Evolutionary conservation across 1,140 invertebrate genomes (phyloP), one percentile per base, ranked within the genome.

Genomic region (Dinoponera quadriceps): DNA sequence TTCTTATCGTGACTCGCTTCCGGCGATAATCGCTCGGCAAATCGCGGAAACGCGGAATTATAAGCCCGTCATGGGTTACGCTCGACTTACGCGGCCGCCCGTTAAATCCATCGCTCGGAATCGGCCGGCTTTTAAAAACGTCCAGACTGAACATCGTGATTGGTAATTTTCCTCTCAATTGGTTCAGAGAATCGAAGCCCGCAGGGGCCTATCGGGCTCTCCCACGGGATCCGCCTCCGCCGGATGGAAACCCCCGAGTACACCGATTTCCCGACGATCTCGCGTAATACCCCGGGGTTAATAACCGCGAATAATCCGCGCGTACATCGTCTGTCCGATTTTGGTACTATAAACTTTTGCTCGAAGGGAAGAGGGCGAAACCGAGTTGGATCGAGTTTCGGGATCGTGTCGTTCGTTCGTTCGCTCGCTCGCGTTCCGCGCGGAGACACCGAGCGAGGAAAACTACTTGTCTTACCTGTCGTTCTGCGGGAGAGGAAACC

Each of bases 401-500:
- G n/a, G 20, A 73, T 72, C 57, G 18, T 48, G 44, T n/a, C 48
- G 18, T 3, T 9, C 29, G 25, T n/a, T 14, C 29, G 29, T 33
- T 33, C 38, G 38, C 38, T 44, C 38, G 7, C 38, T 4, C 38
- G 38, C 7, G 38, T n/a, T n/a, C n/a, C 3, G 38, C 38, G 38
- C 38, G 3, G n/a, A 71, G 0, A 33, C n/a, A 20, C 18, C 22
- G n/a, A 25, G 33, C n/a, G 38, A 55, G 14, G 55, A 27, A 72
- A 65, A 25, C 7, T 38, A 29, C 2, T 80, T 29, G 29, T 54
- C 44, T 72, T 94, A 95, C 95, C 95, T 95, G 86, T 95, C 95
- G 91, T 95, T 95, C 88, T 96, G 96, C 27, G 96, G 96, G 90
- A 98, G 96, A 65, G 97, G 96, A 94, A 98, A 98, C 63, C 97